Evolutionary conservation across 1,140 invertebrate genomes (phyloP), one percentile per base, ranked within the genome.

Genomic region (Drosophila biarmipes): DNA sequence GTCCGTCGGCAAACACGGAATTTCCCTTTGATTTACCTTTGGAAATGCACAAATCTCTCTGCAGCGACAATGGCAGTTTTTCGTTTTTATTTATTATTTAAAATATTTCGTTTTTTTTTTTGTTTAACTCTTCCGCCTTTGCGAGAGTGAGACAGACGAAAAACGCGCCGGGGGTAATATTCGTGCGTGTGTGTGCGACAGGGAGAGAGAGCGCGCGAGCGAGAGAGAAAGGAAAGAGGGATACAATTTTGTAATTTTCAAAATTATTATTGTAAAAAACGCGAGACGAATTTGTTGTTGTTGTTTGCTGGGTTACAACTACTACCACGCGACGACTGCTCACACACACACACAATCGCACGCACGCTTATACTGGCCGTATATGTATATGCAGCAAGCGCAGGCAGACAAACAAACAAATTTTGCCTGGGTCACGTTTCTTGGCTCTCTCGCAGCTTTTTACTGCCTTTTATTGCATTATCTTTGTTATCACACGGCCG

Each of bases 371-470:
- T 31, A 49, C n/a, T 29, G 10, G n/a, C n/a, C n/a, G n/a, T 24
- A 40, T 31, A 38, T n/a, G 27, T 46, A 45, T 31, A 54, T 43
- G 62, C 45, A 62, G 62, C 45, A 62, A 24, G 42, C 42, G 15
- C 24, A 49, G 24, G 62, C 55, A 72, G 67, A 54, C 72, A 73
- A 74, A 74, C 59, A 74, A 73, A 74, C 72, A 66, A 69, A 43
- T 43, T 49, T 66, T 75, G 74, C 78, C 73, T 82, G 85, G 85
- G 82, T 87, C 75, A 87, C 81, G 82, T 86, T 86, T 76, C 73
- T 68, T 61, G 54, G 53, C 71, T 76, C 63, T 62, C 56, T 64
- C 19, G 58, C 59, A 67, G 69, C 63, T 71, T 52, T 59, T 58
- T 55, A 59, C 51, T 67, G 71, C 71, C 24, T 29, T 51, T 51